These are phyloP conservation scores for Anorthoa munda DNA, from an alignment of 2,888 invertebrate genomes.

Conservation along the genomic window DNA sequence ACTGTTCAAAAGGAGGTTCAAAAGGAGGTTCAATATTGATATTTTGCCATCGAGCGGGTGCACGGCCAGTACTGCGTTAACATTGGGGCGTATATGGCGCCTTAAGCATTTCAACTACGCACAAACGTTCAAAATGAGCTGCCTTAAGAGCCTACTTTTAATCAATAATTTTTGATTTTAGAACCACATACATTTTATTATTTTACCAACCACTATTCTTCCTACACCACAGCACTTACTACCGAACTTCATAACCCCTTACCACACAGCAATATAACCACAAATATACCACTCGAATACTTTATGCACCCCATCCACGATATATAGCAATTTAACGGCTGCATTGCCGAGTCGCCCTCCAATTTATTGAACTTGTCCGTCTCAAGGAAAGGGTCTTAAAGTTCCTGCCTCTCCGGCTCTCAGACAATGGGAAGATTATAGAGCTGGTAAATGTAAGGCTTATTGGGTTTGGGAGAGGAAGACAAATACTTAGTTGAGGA, in stretches of 20 bases:
- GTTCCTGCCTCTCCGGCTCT: slow-evolving; percentile 77
- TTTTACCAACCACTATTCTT: not conserved
- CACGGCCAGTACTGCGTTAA: too few species aligned
- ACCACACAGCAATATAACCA: slow-evolving; percentile 21
- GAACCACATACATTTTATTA: not conserved
- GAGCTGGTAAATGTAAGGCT: slow-evolving; percentile 66
- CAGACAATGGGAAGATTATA: slow-evolving; percentile 66
- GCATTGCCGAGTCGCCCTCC: slow-evolving; percentile 77
- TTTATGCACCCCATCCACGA: slow-evolving; percentile 42
- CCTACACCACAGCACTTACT: not conserved
- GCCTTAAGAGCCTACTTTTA: too few species aligned
- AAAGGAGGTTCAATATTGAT: too few species aligned
- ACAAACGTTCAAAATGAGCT: too few species aligned
- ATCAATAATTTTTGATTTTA: too few species aligned
- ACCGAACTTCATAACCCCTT: slow-evolving; percentile 25
- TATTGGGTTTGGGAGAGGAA: slow-evolving; percentile 6
- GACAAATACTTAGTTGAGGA: not conserved
- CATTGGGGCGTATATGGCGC: too few species aligned
- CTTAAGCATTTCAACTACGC: too few species aligned
- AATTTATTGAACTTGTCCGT: slow-evolving; percentile 87
- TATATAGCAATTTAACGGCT: slow-evolving; percentile 74
- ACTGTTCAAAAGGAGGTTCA: too few species aligned
- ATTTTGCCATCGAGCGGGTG: too few species aligned
- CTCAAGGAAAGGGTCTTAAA: slow-evolving; percentile 86
- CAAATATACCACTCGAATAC: slow-evolving; percentile 19